These are phyloP conservation scores for Plebejus argus DNA, from an alignment of 2,888 invertebrate species.

Conservation along the genomic window DNA sequence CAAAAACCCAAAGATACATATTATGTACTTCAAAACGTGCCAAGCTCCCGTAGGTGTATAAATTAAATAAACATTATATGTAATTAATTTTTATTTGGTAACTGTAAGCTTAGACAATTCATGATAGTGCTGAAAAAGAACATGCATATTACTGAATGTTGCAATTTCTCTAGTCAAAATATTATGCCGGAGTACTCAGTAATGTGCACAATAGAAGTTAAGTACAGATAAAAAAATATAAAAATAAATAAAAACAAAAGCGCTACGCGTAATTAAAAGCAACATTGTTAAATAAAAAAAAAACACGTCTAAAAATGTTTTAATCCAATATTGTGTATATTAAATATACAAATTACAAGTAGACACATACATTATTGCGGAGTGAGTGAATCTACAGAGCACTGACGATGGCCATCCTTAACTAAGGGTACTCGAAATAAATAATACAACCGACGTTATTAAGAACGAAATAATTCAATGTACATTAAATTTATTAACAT, in stretches of 20 bases:
- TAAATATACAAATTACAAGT: slow-evolving; percentile 28
- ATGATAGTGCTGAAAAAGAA: slow-evolving; percentile 40
- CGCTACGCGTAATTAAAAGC: slow-evolving; percentile 72
- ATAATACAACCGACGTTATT: slow-evolving; percentile 63
- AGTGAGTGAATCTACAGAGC: slow-evolving; percentile 13
- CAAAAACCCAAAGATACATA: not conserved
- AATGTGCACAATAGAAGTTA: slow-evolving; percentile 45
- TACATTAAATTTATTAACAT: slow-evolving; percentile 28
- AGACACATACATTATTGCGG: slow-evolving; percentile 26
- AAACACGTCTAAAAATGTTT: slow-evolving; percentile 32
- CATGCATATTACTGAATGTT: slow-evolving; percentile 23
- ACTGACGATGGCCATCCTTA: slow-evolving; percentile 4
- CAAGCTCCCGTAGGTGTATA: slow-evolving; percentile 15
- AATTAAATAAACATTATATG: slow-evolving; percentile 35
- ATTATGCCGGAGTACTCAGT: slow-evolving; percentile 17
- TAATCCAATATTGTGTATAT: slow-evolving; percentile 27
- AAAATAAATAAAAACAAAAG: slow-evolving; percentile 51
- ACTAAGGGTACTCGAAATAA: slow-evolving; percentile 23
- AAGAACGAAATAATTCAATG: slow-evolving; percentile 16
- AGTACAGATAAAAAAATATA: slow-evolving; percentile 51
- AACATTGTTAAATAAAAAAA: slow-evolving; percentile 39
- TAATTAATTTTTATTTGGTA: slow-evolving; percentile 55
- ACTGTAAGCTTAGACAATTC: slow-evolving; percentile 63
- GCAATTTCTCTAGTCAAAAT: slow-evolving; percentile 27
- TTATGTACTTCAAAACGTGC: slow-evolving; percentile 12